Evolutionary conservation across 2,888 invertebrate species (phyloP).

Genomic region (Tachina fera): DNA sequence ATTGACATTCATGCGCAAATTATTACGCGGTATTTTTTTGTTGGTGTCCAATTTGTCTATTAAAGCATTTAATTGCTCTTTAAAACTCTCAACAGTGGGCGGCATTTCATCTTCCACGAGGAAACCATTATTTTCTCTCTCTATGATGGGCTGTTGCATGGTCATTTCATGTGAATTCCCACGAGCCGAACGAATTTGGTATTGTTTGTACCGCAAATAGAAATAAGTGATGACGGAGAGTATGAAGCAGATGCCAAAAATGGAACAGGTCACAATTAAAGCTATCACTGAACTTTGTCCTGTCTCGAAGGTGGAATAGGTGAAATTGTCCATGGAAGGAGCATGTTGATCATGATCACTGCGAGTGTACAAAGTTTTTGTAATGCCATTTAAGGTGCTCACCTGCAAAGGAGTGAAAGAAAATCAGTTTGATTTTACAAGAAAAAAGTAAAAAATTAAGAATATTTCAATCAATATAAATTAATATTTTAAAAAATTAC

Average conservation of each 20-base stretch:
- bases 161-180: conserved; percentile 87
- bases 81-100: conserved; percentile 85
- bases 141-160: conserved; percentile 90
- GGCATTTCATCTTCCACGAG: conserved; percentile 90
- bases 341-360: conserved; percentile 83
- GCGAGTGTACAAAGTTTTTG: conserved; percentile 87
- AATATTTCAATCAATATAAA: not conserved
- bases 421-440: no score
- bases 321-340: conserved; percentile 78
- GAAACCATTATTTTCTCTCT: conserved; percentile 90
- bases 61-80: conserved; percentile 89
- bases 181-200: conserved; percentile 75
- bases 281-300: conserved; percentile 82
- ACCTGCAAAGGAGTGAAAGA: conserved; percentile 70
- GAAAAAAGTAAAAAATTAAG: no score
- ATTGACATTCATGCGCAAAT: conserved; percentile 88
- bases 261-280: conserved; percentile 87
- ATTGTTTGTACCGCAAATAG: conserved; percentile 82
- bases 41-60: conserved; percentile 84
- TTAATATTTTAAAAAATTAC: not conserved
- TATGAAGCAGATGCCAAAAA: conserved; percentile 87
- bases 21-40: conserved; percentile 86
- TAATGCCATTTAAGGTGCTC: conserved; percentile 85
- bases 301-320: conserved; percentile 78
- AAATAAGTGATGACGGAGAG: conserved; percentile 85